Evolutionary conservation across 2,113 vertebrate species (phyloP), one percentile per base, ranked within the genome.

Genomic region (Heteronetta atricapilla): DNA sequence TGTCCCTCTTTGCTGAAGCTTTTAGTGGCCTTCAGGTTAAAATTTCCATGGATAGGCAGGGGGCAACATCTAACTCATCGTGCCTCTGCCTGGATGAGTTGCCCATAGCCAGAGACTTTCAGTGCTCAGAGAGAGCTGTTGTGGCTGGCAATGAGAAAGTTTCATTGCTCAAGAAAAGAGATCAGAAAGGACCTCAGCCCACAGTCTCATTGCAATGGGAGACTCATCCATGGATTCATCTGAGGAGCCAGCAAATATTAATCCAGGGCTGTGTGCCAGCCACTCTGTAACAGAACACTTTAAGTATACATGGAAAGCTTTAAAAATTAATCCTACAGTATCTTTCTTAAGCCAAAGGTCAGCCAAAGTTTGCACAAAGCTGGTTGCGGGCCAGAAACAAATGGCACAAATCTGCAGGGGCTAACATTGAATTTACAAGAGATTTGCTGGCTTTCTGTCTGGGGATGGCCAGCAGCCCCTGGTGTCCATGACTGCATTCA

Each of bases 311-410:
- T 59, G 58, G 70, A 90, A 94, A 94, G 48, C 22, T 89, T 95
- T 84, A 94, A 95, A 94, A 94, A 93, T 82, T 79, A 88, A 96
- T 93, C 67, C 76, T 82, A 15, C 20, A 69, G 80, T 66, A 76
- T 93, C 83, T 89, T 95, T 28, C 4, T 8, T 19, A 72, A 93
- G 76, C 72, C 60, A 89, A 92, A 95, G 69, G 70, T 92, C 70
- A 86, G 74, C 31, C 56, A 73, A 75, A 94, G 86, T 44, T 66
- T 92, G 79, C 66, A 84, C 23, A 78, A 78, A 62, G 63, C 40
- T 89, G 74, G 48, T 62, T 33, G 28, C 0, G 2, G 62, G 80
- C 80, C 92, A 95, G 86, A 94, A 93, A 85, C 66, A 78, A 89
- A 80, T 1, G 17, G 36, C 33, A 82, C 33, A 63, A 88, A 86